Conservation (phyloP, 2,888 invertebrate species). For the Andrena haemorrhoa region DNA sequence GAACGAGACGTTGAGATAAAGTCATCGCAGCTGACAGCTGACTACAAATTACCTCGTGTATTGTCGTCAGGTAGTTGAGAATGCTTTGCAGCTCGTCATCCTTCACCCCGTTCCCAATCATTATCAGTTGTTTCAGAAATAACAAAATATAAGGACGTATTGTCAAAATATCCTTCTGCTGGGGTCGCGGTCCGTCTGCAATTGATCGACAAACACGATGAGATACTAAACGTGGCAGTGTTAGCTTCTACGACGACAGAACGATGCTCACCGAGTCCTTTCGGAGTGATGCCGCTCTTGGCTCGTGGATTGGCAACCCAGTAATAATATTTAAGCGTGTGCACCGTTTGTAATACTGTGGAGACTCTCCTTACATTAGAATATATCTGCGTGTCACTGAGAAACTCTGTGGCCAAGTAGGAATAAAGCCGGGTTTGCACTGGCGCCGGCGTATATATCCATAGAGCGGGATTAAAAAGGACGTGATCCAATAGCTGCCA, state of each 20-base stretch:
- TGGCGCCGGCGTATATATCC: constrained; percentile 99
- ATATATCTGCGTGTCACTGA: constrained; percentile 98
- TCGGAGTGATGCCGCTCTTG: constrained; percentile 97
- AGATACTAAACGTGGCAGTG: too few relatives aligned
- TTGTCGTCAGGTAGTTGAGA: constrained; percentile 98
- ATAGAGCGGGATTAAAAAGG: constrained; percentile 99
- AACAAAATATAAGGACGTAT: constrained; percentile 97
- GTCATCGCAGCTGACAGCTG: too few relatives aligned
- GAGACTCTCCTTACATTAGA: constrained; percentile 98
- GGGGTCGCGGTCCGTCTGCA: constrained; percentile 97
- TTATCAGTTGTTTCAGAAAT: constrained; percentile 97
- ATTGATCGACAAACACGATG: constrained; percentile 80
- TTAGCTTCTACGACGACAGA: background rate
- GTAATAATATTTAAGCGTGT: constrained; percentile 99
- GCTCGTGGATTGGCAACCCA: constrained; percentile 98
- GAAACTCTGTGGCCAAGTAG: constrained; percentile 99
- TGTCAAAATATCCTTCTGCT: constrained; percentile 96
- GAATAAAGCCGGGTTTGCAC: constrained; percentile 98
- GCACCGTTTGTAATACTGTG: constrained; percentile 98
- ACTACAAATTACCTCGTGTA: constrained; percentile 92
- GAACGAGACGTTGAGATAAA: background rate
- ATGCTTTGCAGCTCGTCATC: constrained; percentile 99
- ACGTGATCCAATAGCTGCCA: constrained; percentile 99
- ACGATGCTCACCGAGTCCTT: constrained; percentile 93
- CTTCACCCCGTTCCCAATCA: constrained; percentile 98